Percentiles rank a stretch among this genome's conserved stretches.
phyloP scores from a whole-genome alignment of 1,140 invertebrate species.

The Platyscapa corneri region DNA sequence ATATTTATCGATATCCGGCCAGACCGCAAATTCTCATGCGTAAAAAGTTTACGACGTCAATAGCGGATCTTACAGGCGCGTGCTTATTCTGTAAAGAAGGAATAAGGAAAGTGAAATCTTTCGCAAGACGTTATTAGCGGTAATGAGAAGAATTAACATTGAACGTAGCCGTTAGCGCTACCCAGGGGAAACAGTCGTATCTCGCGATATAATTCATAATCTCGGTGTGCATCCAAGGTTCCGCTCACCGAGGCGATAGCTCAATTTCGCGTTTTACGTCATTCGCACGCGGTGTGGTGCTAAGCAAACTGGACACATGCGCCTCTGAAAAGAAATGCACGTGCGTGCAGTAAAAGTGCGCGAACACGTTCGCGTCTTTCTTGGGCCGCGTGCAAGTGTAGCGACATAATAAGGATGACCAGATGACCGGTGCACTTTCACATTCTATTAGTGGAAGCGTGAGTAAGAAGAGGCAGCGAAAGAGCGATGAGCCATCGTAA shows the following conservation, averaged over 20 bases:
- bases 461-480: background rate
- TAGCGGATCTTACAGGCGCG: background rate
- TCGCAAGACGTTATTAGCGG: background rate
- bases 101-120: constrained; percentile 9
- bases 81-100: background rate
- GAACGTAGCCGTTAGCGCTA: background rate
- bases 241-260: background rate
- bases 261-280: background rate
- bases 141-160: constrained; percentile 5
- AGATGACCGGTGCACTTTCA: constrained; percentile 50
- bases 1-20: background rate
- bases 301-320: background rate
- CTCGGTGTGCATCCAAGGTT: background rate
- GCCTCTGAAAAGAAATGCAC: background rate
- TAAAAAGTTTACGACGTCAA: background rate
- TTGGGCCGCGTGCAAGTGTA: background rate
- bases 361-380: background rate
- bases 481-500: background rate
- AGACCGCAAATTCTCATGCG: background rate
- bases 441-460: constrained; percentile 13
- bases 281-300: too few relatives aligned
- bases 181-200: background rate
- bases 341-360: background rate
- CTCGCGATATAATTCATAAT: background rate
- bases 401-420: constrained; percentile 43